Base-by-base conservation (phyloP, 2,797 vertebrate species). In the Typhlichthys eigenmanni region DNA sequence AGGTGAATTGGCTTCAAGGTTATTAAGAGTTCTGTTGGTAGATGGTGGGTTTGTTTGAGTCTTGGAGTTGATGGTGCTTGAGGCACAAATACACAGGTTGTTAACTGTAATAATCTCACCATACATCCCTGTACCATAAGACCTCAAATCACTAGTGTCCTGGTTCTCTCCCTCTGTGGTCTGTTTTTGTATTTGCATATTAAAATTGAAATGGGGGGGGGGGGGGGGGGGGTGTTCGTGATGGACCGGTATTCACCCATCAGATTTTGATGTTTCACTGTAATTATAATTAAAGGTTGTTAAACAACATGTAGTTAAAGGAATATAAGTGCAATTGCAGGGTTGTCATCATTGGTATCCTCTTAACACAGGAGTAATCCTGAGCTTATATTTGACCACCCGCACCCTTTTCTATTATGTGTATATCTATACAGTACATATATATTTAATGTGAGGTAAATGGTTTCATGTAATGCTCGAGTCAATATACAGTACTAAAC, bases 211-310 rank as follows among this genome's bases (percentile, higher is more conserved):
- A 24, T 2, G 19, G 19, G 19, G 19, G 19, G 19, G 19, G 19
- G 19, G 19, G 19, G 19, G 16, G 16, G 16, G 19, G 24, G 86
- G 45, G 85, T 86, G 95, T 97, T 96, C 95, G 93, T 93, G 94
- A 95, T 90, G 94, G 95, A 96, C 95, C 94, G 95, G 92, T 95
- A 95, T 95, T 94, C 93, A 94, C 94, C 88, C 95, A 97, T 96
- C 95, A 96, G 93, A 96, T 95, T 89, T 95, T 95, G 95, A 97
- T 95, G 95, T 96, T 93, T 96, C 95, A 96, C 95, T 96, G 95
- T 97, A 95, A 96, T 96, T 95, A 95, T 84, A 88, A 90, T 88
- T 94, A 91, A 95, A 95, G 95, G 95, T 96, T 96, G 95, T 97
- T 95, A 95, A 95, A 95, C 95, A 96, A 96, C 95, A 95, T 94